These are phyloP conservation scores for Columbina picui DNA, from an alignment of 2,113 vertebrate species.

Conservation along the genomic window DNA sequence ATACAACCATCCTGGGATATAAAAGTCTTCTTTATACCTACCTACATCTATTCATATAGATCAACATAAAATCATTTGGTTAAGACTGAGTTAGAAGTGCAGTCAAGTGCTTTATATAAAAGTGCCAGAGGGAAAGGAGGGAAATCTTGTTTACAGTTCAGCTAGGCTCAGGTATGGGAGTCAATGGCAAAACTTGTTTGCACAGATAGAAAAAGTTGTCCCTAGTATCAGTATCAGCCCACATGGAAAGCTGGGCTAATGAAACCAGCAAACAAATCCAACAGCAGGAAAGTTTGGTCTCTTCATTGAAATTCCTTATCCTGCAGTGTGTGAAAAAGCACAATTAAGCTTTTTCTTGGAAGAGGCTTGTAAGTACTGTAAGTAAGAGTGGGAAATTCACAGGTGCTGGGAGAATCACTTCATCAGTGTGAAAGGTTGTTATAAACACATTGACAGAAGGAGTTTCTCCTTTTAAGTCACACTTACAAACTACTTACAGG, in stretches of 20 bases:
- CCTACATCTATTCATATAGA: background rate
- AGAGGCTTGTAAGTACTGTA: background rate
- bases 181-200: conserved; percentile 6
- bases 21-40: background rate
- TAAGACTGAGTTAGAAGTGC: background rate
- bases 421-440: background rate
- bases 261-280: background rate
- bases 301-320: background rate
- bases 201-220: background rate
- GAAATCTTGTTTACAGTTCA: conserved; percentile 10
- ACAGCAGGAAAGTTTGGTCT: background rate
- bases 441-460: background rate
- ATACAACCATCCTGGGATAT: background rate
- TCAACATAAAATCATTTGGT: background rate
- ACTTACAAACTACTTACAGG: background rate
- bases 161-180: background rate
- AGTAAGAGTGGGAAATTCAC: background rate
- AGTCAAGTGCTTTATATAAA: background rate
- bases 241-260: background rate
- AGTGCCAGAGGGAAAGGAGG: background rate
- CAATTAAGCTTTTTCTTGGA: background rate
- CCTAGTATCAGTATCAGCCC: background rate
- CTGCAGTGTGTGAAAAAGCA: background rate
- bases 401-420: background rate
- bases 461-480: background rate